A percentile compares a stretch with the other conserved stretches of the same genome.
phyloP scores from a whole-genome alignment of 2,797 vertebrate genomes.

The Phoxinus dragarum region DNA sequence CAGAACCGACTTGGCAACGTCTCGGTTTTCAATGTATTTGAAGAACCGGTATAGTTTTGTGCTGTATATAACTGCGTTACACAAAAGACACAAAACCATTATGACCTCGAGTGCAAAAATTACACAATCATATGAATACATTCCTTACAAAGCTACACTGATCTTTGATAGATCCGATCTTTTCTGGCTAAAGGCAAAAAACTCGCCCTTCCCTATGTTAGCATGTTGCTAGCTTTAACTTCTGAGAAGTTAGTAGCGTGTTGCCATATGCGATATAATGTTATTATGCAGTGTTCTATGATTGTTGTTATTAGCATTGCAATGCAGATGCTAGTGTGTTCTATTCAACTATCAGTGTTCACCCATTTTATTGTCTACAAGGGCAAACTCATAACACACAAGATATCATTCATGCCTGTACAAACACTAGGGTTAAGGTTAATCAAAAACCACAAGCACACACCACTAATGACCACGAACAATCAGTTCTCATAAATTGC shows the following conservation, averaged over 20 bases:
- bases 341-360: background rate
- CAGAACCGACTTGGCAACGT: constrained; percentile 95
- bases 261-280: background rate
- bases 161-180: background rate
- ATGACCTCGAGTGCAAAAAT: background rate
- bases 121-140: background rate
- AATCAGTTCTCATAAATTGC: background rate
- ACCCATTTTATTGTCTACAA: background rate
- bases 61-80: constrained; percentile 92
- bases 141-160: background rate
- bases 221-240: background rate
- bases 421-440: no score
- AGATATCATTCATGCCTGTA: no score
- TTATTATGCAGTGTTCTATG: no score
- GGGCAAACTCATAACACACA: constrained; percentile 2
- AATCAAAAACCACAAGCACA: background rate
- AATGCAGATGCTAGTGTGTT: background rate
- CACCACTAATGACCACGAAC: background rate
- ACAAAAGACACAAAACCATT: background rate
- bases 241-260: background rate
- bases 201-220: background rate
- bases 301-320: background rate
- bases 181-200: background rate
- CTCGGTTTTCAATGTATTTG: constrained; percentile 98
- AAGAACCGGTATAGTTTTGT: constrained; percentile 99